Evolutionary conservation across 2,113 vertebrate genomes (phyloP).

Genomic region (Falcunculus frontatus): DNA sequence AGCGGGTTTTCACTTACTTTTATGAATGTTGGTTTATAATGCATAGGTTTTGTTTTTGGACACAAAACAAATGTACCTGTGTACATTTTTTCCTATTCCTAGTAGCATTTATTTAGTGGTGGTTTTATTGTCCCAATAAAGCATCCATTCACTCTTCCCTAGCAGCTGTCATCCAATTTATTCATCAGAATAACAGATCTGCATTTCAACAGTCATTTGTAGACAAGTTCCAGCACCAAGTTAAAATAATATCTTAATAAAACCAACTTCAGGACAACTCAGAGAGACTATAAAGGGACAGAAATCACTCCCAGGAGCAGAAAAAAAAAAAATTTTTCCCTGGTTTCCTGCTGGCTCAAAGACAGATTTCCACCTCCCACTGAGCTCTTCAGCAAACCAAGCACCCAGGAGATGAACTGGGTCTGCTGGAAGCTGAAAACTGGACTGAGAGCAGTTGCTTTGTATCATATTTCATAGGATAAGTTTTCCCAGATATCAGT

Average conservation of each 20-base stretch:
- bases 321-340: not conserved
- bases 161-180: not conserved
- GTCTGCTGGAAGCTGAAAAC: not conserved
- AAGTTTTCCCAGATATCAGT: not conserved
- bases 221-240: not conserved
- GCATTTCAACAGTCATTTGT: not conserved
- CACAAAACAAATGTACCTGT: not conserved
- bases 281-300: not conserved
- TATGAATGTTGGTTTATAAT: not conserved
- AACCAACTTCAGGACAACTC: not conserved
- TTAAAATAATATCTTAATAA: not conserved
- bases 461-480: not conserved
- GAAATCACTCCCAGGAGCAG: not conserved
- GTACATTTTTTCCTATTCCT: not conserved
- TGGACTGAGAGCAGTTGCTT: not conserved
- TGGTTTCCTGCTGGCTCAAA: not conserved
- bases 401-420: not conserved
- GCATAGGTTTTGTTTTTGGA: not conserved
- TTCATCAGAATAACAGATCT: not conserved
- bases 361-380: not conserved
- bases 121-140: not conserved
- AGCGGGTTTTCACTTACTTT: not conserved
- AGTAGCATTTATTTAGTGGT: not conserved
- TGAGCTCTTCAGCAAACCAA: not conserved
- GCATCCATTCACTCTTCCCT: not conserved